A percentile compares a stretch with the other conserved stretches of the same genome.
Evolutionary conservation across 2,888 invertebrate genomes (phyloP).

Genomic region (Ligdia adustata): DNA sequence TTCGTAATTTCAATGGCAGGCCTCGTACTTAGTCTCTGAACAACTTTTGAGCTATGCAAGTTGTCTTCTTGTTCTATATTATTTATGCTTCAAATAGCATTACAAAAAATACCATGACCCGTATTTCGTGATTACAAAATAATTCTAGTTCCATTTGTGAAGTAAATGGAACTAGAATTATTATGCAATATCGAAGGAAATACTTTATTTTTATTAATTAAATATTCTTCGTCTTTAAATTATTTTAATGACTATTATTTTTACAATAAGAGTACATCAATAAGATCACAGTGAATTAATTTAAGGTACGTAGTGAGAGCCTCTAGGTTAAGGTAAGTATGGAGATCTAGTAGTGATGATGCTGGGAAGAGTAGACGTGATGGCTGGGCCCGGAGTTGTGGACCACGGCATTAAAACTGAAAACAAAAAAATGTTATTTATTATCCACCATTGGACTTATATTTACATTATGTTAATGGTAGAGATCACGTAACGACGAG

Average conservation of each 20-base stretch:
- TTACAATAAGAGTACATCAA: conserved; percentile 47
- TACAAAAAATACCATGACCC: not conserved
- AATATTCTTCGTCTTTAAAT: conserved; percentile 19
- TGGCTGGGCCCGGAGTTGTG: conserved; percentile 79
- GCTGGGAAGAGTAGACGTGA: conserved; percentile 70
- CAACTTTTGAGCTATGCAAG: not conserved
- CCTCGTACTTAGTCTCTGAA: conserved; percentile 14
- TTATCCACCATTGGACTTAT: too few relatives aligned
- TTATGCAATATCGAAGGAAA: too few relatives aligned
- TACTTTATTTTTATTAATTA: too few relatives aligned
- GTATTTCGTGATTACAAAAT: not conserved
- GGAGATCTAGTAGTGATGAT: conserved; percentile 63
- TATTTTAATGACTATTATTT: conserved; percentile 50
- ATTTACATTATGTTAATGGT: too few relatives aligned
- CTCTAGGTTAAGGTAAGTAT: conserved; percentile 26
- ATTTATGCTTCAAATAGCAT: not conserved
- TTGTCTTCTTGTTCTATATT: not conserved
- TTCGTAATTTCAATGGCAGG: conserved; percentile 15
- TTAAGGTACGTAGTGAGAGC: conserved; percentile 53
- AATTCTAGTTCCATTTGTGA: too few relatives aligned
- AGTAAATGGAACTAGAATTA: too few relatives aligned
- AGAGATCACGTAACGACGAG: too few relatives aligned
- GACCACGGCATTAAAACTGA: conserved; percentile 79
- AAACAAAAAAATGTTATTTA: conserved; percentile 45
- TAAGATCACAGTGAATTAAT: conserved; percentile 68